Evolutionary conservation across 1,140 invertebrate species (phyloP).

Genomic region (Papilio dardanus): DNA sequence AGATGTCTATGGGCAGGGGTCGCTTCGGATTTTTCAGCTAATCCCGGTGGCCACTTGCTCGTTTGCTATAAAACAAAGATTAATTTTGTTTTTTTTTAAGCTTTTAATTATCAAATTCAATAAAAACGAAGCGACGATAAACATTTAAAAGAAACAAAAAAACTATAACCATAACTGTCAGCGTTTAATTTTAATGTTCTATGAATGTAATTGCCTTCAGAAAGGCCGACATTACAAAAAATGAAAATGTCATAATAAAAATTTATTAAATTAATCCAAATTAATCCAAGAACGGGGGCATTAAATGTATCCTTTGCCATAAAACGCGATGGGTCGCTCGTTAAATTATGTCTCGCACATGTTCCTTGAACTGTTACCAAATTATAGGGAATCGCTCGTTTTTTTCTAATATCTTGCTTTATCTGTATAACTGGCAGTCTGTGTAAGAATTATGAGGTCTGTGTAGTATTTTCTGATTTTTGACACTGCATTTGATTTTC

Average conservation of each 20-base stretch:
- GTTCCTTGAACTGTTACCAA: slow-evolving; percentile 25
- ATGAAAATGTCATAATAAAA: slow-evolving; percentile 37
- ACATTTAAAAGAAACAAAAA: background rate
- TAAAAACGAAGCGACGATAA: background rate
- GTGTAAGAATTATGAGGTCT: background rate
- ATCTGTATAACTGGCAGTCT: background rate
- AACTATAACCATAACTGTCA: background rate
- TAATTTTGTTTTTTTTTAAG: background rate
- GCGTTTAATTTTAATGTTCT: slow-evolving; percentile 26
- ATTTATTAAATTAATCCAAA: slow-evolving; percentile 64
- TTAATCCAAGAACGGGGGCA: slow-evolving; percentile 46
- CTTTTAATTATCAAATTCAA: background rate
- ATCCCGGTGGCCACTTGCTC: too few relatives aligned
- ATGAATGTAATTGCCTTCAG: slow-evolving; percentile 7
- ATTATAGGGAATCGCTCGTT: slow-evolving; percentile 8
- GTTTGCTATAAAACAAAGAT: too few relatives aligned
- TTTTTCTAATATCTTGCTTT: background rate
- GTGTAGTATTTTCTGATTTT: background rate
- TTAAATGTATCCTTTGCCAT: slow-evolving; percentile 52
- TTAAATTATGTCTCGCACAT: slow-evolving; percentile 50
- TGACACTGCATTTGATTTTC: background rate
- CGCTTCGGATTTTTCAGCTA: too few relatives aligned
- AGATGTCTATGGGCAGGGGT: too few relatives aligned
- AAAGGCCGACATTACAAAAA: slow-evolving; percentile 22
- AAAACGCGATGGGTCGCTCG: slow-evolving; percentile 53